Percentiles rank a stretch among this genome's conserved stretches.
phyloP scores from a whole-genome alignment of 1,140 invertebrate genomes.

The Musca vetustissima region DNA sequence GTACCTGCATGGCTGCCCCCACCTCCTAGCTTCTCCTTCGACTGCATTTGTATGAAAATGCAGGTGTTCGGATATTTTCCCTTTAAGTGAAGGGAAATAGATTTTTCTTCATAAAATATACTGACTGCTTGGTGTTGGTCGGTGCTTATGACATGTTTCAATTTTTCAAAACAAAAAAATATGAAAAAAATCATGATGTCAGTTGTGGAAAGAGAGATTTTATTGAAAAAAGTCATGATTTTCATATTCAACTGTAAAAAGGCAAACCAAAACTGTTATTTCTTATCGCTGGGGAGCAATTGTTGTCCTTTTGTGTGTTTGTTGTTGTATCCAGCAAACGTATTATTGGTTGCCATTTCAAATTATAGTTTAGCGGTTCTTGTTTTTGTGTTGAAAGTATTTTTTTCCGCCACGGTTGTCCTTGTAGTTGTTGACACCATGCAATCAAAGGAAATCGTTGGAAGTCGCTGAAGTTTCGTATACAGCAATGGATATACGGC shows the following conservation, averaged over 20 bases:
- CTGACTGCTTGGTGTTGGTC: background rate
- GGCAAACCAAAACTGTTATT: conserved; percentile 1
- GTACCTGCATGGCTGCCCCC: too few relatives aligned
- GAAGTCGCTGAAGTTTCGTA: too few relatives aligned
- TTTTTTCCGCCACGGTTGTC: too few relatives aligned
- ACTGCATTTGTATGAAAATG: conserved; percentile 1
- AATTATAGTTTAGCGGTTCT: conserved; percentile 15
- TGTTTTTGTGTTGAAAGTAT: background rate
- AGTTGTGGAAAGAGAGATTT: background rate
- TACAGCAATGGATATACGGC: background rate
- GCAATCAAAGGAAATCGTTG: too few relatives aligned
- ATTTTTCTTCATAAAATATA: background rate
- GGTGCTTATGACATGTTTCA: conserved; percentile 17
- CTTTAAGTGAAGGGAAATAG: background rate
- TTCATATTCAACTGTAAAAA: conserved; percentile 19
- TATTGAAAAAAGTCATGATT: conserved; percentile 17
- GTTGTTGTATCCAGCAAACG: background rate
- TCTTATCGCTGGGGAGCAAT: background rate
- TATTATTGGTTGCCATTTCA: conserved; percentile 20
- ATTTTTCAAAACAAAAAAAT: conserved; percentile 13
- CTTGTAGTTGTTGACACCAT: background rate
- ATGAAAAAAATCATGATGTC: background rate
- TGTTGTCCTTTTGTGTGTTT: background rate
- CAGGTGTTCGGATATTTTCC: background rate
- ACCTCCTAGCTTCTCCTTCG: too few relatives aligned